phyloP scores from a whole-genome alignment of 2,888 invertebrate genomes.

The Netelia virgata region DNA sequence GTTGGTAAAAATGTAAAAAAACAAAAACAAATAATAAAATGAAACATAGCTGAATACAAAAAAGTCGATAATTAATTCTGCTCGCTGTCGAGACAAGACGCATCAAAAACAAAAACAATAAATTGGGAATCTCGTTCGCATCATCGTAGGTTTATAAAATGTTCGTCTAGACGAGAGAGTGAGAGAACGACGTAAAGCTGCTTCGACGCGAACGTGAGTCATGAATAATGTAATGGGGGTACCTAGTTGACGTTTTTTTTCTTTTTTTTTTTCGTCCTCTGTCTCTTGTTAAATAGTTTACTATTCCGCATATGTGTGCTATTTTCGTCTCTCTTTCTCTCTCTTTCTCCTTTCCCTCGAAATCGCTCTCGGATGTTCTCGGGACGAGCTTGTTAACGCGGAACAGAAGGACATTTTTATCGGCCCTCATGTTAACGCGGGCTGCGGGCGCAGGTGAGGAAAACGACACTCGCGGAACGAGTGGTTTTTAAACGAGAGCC shows the following conservation, averaged over 20 bases:
- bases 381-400: slow-evolving; percentile 53
- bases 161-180: slow-evolving; percentile 43
- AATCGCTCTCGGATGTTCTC: slow-evolving; percentile 57
- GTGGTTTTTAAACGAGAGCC: not conserved
- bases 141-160: slow-evolving; percentile 46
- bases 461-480: slow-evolving; percentile 54
- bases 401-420: slow-evolving; percentile 78
- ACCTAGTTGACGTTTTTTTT: slow-evolving; percentile 72
- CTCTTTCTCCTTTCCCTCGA: slow-evolving; percentile 31
- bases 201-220: slow-evolving; percentile 63
- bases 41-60: not conserved
- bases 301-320: not conserved
- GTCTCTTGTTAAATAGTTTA: slow-evolving; percentile 60
- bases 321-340: slow-evolving; percentile 7
- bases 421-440: slow-evolving; percentile 76
- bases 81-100: not conserved
- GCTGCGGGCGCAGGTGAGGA: slow-evolving; percentile 84
- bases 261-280: slow-evolving; percentile 31
- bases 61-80: not conserved
- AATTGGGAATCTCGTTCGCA: slow-evolving; percentile 26
- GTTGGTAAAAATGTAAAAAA: no score
- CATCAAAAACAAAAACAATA: slow-evolving; percentile 3
- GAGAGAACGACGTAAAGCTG: slow-evolving; percentile 48
- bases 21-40: not conserved
- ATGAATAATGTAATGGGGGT: slow-evolving; percentile 81